Evolutionary conservation across 2,888 invertebrate genomes (phyloP).

Genomic region (Tenodera sinensis): DNA sequence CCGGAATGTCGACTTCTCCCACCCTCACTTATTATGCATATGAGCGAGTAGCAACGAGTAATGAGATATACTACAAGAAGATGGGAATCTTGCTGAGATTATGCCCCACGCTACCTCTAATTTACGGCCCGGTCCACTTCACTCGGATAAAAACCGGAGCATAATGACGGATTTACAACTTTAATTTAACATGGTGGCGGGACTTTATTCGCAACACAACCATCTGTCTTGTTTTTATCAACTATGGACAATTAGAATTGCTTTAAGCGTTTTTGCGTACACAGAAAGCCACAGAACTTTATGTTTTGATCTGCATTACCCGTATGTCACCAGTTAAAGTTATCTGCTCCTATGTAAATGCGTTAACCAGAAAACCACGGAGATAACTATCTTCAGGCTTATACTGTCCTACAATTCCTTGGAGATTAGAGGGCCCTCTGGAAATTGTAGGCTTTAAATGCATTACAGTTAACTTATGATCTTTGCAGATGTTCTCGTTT

Average conservation of each 20-base stretch:
- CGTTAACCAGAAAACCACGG: no score
- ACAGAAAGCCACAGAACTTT: not conserved
- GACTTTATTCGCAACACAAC: not conserved
- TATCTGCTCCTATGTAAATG: no score
- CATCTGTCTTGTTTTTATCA: not conserved
- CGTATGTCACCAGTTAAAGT: no score
- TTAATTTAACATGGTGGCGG: not conserved
- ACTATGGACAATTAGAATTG: not conserved
- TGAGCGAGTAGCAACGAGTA: not conserved
- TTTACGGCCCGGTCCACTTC: not conserved
- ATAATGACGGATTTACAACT: not conserved
- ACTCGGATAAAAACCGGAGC: not conserved
- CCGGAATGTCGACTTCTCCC: not conserved
- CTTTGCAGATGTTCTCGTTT: no score
- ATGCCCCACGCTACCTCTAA: not conserved
- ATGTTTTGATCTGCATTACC: not conserved
- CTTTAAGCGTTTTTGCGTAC: not conserved
- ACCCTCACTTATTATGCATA: not conserved
- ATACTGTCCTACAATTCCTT: no score
- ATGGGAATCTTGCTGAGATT: not conserved
- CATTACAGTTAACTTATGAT: no score
- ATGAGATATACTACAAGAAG: not conserved
- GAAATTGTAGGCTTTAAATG: no score
- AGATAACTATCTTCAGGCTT: no score
- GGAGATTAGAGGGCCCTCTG: no score